A percentile compares a stretch with the other conserved stretches of the same genome.
phyloP scores from a whole-genome alignment of 2,797 vertebrate genomes.

The Chromobotia macracanthus region DNA sequence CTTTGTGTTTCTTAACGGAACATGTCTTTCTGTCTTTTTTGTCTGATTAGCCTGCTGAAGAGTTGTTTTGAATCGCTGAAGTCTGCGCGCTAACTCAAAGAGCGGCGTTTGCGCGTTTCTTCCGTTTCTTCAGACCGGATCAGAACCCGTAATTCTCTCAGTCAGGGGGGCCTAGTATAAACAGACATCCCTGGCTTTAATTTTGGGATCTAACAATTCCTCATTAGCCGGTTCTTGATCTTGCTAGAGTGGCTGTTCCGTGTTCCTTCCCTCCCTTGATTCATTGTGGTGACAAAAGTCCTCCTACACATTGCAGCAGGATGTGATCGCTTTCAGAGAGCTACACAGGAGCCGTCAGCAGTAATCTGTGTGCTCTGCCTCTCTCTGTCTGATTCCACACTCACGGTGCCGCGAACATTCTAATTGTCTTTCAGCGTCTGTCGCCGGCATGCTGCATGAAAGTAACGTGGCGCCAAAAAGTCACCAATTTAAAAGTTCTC shows the following conservation, averaged over 20 bases:
- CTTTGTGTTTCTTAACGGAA: neutral
- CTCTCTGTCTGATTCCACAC: conserved; percentile 74
- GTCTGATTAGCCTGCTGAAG: conserved; percentile 18
- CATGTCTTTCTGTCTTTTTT: conserved; percentile 6
- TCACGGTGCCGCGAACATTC: conserved; percentile 66
- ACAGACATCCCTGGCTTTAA: conserved; percentile 33
- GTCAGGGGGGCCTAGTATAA: conserved; percentile 28
- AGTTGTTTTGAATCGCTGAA: conserved; percentile 21
- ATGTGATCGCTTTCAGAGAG: conserved; percentile 76
- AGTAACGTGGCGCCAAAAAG: conserved; percentile 34
- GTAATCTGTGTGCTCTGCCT: conserved; percentile 79
- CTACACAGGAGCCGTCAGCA: conserved; percentile 78
- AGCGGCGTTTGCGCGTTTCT: conserved; percentile 7
- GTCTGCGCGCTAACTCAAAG: conserved; percentile 17
- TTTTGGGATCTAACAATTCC: conserved; percentile 65
- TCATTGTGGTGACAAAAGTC: conserved; percentile 79
- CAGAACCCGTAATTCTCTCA: conserved; percentile 23
- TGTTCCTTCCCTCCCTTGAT: conserved; percentile 73
- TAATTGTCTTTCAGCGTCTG: conserved; percentile 71
- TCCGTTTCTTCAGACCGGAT: neutral
- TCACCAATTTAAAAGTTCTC: conserved; percentile 49
- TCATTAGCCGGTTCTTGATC: conserved; percentile 80
- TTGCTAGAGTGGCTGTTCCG: conserved; percentile 68
- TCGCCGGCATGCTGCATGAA: conserved; percentile 28
- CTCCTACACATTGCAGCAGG: conserved; percentile 76